A percentile compares a stretch with the other conserved stretches of the same genome.
Conservation (phyloP, 2,888 invertebrate genomes). For the Choristoneura rosaceana region DNA sequence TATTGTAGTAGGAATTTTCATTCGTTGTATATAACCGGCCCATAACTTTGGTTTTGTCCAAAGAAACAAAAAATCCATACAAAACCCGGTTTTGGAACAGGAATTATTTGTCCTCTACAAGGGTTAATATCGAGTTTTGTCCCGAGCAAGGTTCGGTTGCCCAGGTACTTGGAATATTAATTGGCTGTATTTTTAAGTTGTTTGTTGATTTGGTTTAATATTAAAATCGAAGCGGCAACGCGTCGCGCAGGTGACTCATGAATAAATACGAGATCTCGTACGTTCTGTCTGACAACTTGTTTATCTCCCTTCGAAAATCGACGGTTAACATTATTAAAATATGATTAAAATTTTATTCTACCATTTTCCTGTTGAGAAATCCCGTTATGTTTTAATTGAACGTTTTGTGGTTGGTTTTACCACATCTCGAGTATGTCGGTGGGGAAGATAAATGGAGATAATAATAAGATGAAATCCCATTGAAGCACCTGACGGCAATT, state of each 20-base stretch:
- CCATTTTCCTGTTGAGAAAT: slow-evolving; percentile 7
- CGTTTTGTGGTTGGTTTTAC: not conserved
- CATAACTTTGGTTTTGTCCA: too few relatives aligned
- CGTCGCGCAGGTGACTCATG: slow-evolving; percentile 24
- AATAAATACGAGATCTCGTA: slow-evolving; percentile 19
- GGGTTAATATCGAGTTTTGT: too few relatives aligned
- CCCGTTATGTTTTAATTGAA: slow-evolving; percentile 3
- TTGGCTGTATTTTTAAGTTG: not conserved
- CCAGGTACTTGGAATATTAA: too few relatives aligned
- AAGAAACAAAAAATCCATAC: too few relatives aligned
- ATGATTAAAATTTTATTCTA: slow-evolving; percentile 2
- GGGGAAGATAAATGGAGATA: not conserved
- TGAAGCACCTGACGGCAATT: not conserved
- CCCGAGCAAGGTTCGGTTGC: too few relatives aligned
- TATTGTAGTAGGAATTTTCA: too few relatives aligned
- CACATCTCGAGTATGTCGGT: not conserved
- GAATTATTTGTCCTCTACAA: too few relatives aligned
- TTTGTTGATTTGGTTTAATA: not conserved
- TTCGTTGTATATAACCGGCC: too few relatives aligned
- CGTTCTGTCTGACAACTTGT: not conserved
- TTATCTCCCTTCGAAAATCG: not conserved
- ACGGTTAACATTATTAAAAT: not conserved
- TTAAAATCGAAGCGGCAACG: slow-evolving; percentile 9
- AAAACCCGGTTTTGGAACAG: too few relatives aligned
- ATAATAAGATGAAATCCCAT: not conserved